phyloP scores from a whole-genome alignment of 1,140 invertebrate genomes.

The Trigoniulus corallinus region DNA sequence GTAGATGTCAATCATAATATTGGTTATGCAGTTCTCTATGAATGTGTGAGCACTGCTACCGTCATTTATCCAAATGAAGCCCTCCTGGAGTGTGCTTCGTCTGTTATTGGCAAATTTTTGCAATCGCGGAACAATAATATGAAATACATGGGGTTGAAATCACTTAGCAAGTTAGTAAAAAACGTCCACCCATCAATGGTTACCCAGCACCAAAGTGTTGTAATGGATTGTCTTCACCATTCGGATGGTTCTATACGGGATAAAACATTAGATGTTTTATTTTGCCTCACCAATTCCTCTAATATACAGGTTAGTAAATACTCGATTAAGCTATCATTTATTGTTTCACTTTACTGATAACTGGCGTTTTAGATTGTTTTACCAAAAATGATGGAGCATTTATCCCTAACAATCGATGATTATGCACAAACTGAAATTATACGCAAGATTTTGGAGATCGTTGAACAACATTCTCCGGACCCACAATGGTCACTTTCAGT shows the following conservation, averaged over 20 bases:
- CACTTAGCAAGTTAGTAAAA: constrained; percentile 7
- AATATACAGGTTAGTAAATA: constrained; percentile 21
- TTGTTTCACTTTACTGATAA: no score
- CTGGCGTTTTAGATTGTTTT: no score
- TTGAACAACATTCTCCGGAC: no score
- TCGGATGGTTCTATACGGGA: constrained; percentile 16
- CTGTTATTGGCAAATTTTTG: constrained; percentile 13
- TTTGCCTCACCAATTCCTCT: constrained; percentile 17
- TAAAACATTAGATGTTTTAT: constrained; percentile 19
- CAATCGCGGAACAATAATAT: constrained; percentile 14
- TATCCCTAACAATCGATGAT: no score
- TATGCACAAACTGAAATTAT: no score
- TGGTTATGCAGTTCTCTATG: constrained; percentile 16
- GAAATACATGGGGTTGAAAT: constrained; percentile 15
- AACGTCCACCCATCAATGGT: constrained; percentile 13
- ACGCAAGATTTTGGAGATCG: no score
- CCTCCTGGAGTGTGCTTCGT: constrained; percentile 13
- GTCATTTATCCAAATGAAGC: constrained; percentile 4
- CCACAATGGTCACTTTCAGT: no score
- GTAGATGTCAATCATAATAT: constrained; percentile 15
- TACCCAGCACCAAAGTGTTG: constrained; percentile 17
- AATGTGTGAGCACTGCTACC: constrained; percentile 18
- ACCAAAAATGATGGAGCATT: no score
- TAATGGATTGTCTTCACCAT: constrained; percentile 20
- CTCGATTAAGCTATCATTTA: no score